Evolutionary conservation across 1,140 invertebrate genomes (phyloP), one percentile per base, ranked within the genome.

Genomic region (Bombus polaris): DNA sequence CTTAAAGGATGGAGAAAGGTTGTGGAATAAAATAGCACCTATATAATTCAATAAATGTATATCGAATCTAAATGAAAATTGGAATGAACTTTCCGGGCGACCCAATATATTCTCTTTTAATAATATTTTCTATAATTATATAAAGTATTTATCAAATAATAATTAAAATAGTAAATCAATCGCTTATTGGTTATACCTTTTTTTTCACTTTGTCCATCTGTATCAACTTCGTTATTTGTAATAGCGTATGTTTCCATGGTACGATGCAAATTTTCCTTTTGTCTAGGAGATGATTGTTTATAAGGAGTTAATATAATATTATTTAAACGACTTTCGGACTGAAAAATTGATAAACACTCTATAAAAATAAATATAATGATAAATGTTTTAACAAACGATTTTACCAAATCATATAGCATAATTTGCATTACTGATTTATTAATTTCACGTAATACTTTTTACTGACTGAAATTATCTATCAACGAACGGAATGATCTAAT

Each of bases 311-410:
- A 62, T 18, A 42, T 18, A 15, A 10, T 35, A 15, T 9, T 44
- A 37, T 13, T 78, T 32, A 84, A 71, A 59, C 1, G 9, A 71
- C 35, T 62, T 18, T 35, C 32, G 5, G 28, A 15, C 15, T 47
- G 22, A 18, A 71, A 77, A 32, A 47, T 4, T 72, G 18, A 28
- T 53, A 71, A 62, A 72, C 47, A 72, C 37, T 79, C 32, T 32
- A n/a, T 35, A 28, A 84, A 35, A 62, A 72, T 25, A 22, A 71
- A 62, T 22, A 71, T 22, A 37, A 84, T 37, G 8, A 59, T 39
- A n/a, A 86, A 70, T n/a, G 32, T 22, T 47, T 82, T 66, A n/a
- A 65, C 1, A 37, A 79, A 44, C n/a, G 28, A 62, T 53, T 70
- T 80, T 37, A 32, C 66, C 18, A 70, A 59, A 37, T 66, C 28